These are phyloP conservation scores for Trichomalopsis sarcophagae DNA, from an alignment of 1,140 invertebrate species.

Conservation along the genomic window DNA sequence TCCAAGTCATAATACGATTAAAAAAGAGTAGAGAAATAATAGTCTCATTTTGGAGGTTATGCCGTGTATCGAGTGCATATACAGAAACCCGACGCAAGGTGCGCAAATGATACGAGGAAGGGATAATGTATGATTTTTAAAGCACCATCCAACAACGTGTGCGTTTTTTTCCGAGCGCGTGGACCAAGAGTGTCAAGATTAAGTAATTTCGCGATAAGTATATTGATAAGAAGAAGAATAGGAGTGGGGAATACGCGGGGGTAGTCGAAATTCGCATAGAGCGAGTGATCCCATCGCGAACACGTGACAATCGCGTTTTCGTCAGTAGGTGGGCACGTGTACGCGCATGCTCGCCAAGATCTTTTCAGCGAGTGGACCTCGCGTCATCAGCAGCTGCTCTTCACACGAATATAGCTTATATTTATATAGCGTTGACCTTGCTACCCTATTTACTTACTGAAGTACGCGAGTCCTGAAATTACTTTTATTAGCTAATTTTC, in stretches of 20 bases:
- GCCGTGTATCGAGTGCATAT: not conserved
- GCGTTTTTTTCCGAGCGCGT: no score
- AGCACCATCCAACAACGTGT: no score
- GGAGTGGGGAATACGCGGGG: no score
- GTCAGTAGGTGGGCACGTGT: slow-evolving; percentile 15
- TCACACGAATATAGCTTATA: not conserved
- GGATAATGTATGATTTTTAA: not conserved
- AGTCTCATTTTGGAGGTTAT: slow-evolving; percentile 6
- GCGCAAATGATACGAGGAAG: no score
- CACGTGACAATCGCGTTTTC: slow-evolving; percentile 19
- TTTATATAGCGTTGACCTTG: not conserved
- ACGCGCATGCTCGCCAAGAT: slow-evolving; percentile 40
- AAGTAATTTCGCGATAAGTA: not conserved
- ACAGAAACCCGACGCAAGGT: not conserved
- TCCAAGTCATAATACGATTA: no score
- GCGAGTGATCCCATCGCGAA: not conserved
- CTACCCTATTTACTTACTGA: not conserved
- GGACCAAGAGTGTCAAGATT: not conserved
- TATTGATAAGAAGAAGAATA: no score
- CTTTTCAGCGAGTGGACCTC: not conserved
- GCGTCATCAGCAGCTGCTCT: slow-evolving; percentile 1
- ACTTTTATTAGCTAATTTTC: no score
- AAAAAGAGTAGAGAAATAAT: no score
- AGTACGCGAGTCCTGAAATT: no score
- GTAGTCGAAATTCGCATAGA: not conserved